Evolutionary conservation across 2,888 invertebrate species (phyloP).

Genomic region (Phyllotreta striolata): DNA sequence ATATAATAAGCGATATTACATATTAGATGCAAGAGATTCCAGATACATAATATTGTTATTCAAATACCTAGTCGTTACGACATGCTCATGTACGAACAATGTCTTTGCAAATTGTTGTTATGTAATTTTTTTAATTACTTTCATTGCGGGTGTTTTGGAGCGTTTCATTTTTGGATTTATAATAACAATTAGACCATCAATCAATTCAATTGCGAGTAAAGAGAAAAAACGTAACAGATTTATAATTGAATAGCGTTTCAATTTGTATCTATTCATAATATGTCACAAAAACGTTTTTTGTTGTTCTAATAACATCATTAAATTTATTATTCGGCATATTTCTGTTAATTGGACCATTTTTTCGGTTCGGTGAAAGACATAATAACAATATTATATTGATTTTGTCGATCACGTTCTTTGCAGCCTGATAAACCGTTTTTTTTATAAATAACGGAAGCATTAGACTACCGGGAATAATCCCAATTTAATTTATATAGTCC

Average conservation of each 20-base stretch:
- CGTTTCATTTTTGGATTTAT: conserved; percentile 7
- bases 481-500: conserved; percentile 7
- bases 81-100: conserved; percentile 15
- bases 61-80: conserved; percentile 5
- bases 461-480: conserved; percentile 18
- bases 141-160: conserved; percentile 1
- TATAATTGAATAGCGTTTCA: background rate
- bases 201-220: no score
- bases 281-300: no score
- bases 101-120: conserved; percentile 18
- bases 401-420: no score
- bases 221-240: background rate
- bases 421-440: no score
- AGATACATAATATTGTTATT: conserved; percentile 10
- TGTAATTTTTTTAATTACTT: conserved; percentile 17
- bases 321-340: no score
- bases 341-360: no score
- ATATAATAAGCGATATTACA: conserved; percentile 26
- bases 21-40: conserved; percentile 8
- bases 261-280: conserved; percentile 2
- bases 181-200: background rate
- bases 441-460: background rate
- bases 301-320: no score
- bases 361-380: no score
- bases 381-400: no score